Evolutionary conservation across 2,113 vertebrate genomes (phyloP), one percentile per base, ranked within the genome.

Genomic region (Brachyistius frenatus): DNA sequence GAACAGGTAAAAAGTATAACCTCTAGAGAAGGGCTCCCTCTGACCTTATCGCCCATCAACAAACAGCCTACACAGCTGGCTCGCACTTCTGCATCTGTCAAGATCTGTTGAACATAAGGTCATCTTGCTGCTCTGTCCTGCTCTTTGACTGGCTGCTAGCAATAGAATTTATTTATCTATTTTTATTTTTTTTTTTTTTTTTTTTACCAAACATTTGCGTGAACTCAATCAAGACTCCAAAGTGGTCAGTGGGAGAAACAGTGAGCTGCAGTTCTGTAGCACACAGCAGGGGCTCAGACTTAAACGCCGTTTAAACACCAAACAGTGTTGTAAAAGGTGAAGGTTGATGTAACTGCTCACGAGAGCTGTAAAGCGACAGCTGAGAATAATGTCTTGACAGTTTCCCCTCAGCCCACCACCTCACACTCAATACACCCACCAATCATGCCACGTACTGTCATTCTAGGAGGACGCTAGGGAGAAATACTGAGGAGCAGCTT

Each of bases 31-130:
- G 33, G 74, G 23, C 39, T 70, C 41, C 62, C 16, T 37, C 67
- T 73, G 85, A 86, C 87, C 84, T 84, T 62, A 41, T 64, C 10
- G 2, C n/a, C 74, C 69, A 23, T 70, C 70, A 73, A 7, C 78
- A 66, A 76, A 63, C 78, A 72, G 16, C 60, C 80, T 44, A 31
- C 46, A 80, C 39, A 52, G 10, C 9, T 31, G 35, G 55, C 36
- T 60, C 66, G 68, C 73, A 81, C 88, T 81, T 86, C 39, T 36
- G 62, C 71, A 54, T 61, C 75, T 75, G 86, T 76, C 88, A 78
- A 31, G 16, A 8, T 53, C 39, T 62, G 53, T 9, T 61, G 77
- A 81, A 60, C 67, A 69, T 66, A 76, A 73, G 81, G 70, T 78
- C 77, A 83, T 5, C 33, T 35, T 4, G 39, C 60, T 73, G 73